Percentiles rank a stretch among this genome's conserved stretches.
Conservation (phyloP, 2,888 invertebrate species). For the Trachelus iudaicus region DNA sequence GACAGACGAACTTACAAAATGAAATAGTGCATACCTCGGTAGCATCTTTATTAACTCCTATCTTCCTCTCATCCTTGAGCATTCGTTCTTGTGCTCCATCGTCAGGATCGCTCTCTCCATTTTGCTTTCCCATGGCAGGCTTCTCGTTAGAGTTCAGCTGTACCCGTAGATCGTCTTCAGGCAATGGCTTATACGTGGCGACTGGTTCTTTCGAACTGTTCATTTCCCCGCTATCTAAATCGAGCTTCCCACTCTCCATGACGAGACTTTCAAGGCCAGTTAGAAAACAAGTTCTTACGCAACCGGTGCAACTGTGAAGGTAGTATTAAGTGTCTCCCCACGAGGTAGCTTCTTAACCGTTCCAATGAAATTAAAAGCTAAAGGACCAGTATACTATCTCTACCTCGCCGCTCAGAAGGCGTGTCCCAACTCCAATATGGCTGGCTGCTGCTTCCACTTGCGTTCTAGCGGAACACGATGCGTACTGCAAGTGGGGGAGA, state of each 20-base stretch:
- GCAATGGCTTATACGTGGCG: constrained; percentile 48
- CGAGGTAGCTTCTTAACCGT: neutral
- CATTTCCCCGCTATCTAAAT: constrained; percentile 43
- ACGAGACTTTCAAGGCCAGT: constrained; percentile 10
- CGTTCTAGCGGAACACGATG: neutral
- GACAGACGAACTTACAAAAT: neutral
- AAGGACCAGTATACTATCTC: neutral
- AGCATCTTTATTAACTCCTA: constrained; percentile 44
- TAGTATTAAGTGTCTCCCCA: neutral
- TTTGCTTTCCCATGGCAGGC: constrained; percentile 51
- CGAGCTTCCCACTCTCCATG: constrained; percentile 58
- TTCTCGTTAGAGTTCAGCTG: constrained; percentile 21
- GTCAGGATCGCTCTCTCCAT: constrained; percentile 50
- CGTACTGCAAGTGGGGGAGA: neutral
- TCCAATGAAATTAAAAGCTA: neutral
- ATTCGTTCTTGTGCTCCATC: constrained; percentile 59
- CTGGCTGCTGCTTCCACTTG: neutral
- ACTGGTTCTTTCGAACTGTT: constrained; percentile 49
- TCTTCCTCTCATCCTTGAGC: constrained; percentile 56
- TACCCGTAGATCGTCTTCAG: constrained; percentile 47
- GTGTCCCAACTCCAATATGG: neutral
- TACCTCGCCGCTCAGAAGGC: neutral
- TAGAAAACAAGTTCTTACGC: neutral
- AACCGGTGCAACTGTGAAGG: neutral
- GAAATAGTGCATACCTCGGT: constrained; percentile 45